Evolutionary conservation across 2,113 vertebrate genomes (phyloP), one percentile per base, ranked within the genome.

Genomic region (Mobula birostris): DNA sequence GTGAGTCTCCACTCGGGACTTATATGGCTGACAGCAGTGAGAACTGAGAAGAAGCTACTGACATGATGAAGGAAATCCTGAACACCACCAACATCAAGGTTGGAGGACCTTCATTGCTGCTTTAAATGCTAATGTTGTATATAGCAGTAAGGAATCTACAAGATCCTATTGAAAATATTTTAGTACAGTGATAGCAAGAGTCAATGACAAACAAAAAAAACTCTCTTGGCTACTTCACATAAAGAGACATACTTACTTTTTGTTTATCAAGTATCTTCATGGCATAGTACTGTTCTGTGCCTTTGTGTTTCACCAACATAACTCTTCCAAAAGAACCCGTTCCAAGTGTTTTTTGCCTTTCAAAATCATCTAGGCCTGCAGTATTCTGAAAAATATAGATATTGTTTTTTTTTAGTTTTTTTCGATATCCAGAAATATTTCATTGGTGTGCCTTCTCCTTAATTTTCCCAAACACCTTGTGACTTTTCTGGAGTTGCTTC

Each of bases 221-320:
- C 24, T 56, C 29, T 27, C 15, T 90, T 1, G 32, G 83, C 63
- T 68, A 12, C 40, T 6, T 3, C 40, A 29, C 3, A 56, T 90
- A 14, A 15, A 63, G 1, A 9, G 12, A 32, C 27, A 36, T 0
- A 97, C 98, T 94, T 94, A 99, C 99, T 98, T 99, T 99, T 96
- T 99, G 98, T 97, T 99, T 99, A 97, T 99, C 98, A 97, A 99
- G 96, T 96, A 99, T 99, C 97, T 99, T 99, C 99, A 99, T 99
- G 95, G 99, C 99, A 83, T 98, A 99, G 97, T 99, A 99, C 97
- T 98, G 98, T 95, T 98, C 99, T 94, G 98, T 98, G 96, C 96
- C 97, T 98, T 98, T 99, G 96, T 99, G 98, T 95, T 99, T 99
- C 96, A 99, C 99, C 94, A 99, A 96, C 99, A 99, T 99, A 94